phyloP scores from a whole-genome alignment of 2,113 vertebrate genomes.

The Benitochromis conjunctus region DNA sequence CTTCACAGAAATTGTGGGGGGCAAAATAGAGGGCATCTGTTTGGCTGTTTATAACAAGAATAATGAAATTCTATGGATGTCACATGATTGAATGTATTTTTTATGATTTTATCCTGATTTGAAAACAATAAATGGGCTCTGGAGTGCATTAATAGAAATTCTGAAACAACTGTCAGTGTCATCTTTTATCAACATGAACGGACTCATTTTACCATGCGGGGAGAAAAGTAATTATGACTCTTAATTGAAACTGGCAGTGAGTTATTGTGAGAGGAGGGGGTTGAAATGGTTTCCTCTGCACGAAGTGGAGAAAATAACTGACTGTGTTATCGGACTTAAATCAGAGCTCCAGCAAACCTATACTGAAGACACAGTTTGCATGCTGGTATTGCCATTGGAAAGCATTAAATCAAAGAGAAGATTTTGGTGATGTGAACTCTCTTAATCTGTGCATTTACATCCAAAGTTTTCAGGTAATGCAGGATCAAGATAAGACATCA shows the following conservation, averaged over 20 bases:
- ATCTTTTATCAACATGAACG: constrained; percentile 56
- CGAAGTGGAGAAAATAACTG: constrained; percentile 32
- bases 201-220: constrained; percentile 42
- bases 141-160: constrained; percentile 33
- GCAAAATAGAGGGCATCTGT: background rate
- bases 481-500: background rate
- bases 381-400: constrained; percentile 8
- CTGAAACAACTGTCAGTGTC: constrained; percentile 43
- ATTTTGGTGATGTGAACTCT: background rate
- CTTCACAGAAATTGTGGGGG: background rate
- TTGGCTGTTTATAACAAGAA: background rate
- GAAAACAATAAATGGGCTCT: constrained; percentile 6
- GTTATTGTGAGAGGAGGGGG: constrained; percentile 16
- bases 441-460: background rate
- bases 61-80: background rate
- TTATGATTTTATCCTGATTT: constrained; percentile 8
- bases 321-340: constrained; percentile 27
- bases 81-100: background rate
- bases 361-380: background rate
- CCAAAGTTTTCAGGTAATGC: background rate
- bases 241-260: constrained; percentile 61
- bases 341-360: constrained; percentile 13
- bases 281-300: constrained; percentile 16
- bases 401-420: background rate
- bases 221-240: constrained; percentile 61